Conservation (phyloP, 1,140 invertebrate species). For the Bombus cullumanus region DNA sequence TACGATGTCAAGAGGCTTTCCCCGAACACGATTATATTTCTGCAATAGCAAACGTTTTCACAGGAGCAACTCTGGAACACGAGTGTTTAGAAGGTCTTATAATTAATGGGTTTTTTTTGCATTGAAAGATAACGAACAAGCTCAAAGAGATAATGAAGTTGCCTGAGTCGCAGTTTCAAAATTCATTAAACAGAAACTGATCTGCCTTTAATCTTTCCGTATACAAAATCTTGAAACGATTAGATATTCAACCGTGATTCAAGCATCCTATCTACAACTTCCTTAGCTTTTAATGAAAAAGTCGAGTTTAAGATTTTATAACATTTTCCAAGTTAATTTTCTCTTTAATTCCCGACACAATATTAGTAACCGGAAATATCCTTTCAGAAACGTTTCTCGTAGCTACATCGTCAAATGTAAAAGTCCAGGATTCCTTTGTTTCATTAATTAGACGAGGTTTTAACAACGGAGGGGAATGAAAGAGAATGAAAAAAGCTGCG, state of each 20-base stretch:
- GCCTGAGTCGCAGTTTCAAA: neutral
- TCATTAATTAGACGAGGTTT: neutral
- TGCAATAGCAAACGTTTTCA: neutral
- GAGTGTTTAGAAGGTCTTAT: constrained; percentile 15
- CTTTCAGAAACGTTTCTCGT: neutral
- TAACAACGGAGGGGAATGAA: too few species aligned
- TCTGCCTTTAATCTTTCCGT: too few species aligned
- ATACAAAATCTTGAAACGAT: too few species aligned
- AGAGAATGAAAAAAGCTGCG: neutral
- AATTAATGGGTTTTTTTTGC: constrained; percentile 3
- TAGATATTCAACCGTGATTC: too few species aligned
- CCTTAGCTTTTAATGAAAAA: too few species aligned
- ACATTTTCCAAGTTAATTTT: neutral
- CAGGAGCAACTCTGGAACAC: neutral
- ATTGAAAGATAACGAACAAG: neutral
- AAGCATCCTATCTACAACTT: too few species aligned
- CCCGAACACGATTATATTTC: too few species aligned
- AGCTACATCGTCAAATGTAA: too few species aligned
- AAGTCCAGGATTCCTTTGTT: neutral
- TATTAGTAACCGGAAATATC: neutral
- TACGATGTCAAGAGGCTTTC: neutral
- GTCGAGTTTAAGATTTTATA: too few species aligned
- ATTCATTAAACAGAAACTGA: constrained; percentile 3
- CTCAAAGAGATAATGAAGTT: neutral
- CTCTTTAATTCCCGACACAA: neutral